Conservation (phyloP, 2,113 vertebrate species). For the Tauraco erythrolophus region DNA sequence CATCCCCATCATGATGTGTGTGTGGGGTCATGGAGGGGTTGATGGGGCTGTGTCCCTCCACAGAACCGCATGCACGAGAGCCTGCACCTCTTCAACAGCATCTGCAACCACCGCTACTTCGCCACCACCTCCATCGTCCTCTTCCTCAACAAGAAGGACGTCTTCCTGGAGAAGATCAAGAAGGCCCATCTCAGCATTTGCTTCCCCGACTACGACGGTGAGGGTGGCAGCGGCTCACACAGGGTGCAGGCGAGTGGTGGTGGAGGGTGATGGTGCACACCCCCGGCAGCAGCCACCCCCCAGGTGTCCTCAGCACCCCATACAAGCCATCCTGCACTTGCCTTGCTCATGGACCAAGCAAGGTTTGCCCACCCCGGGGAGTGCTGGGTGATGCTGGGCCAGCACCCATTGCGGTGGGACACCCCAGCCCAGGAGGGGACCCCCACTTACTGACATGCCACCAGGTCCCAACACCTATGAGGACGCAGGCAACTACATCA, state of each 20-base stretch:
- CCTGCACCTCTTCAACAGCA: slow-evolving; percentile 99
- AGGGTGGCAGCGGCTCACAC: background rate
- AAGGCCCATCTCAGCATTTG: slow-evolving; percentile 98
- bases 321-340: rapidly evolving
- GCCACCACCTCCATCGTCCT: slow-evolving; percentile 95
- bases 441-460: background rate
- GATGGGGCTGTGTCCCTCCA: background rate
- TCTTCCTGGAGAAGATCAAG: slow-evolving; percentile 96
- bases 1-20: rapidly evolving
- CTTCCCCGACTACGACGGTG: slow-evolving; percentile 97
- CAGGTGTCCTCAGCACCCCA: slow-evolving; percentile 33
- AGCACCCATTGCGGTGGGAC: background rate
- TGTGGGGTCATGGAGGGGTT: too few species aligned
- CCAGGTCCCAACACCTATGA: slow-evolving; percentile 94
- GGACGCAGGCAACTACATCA: slow-evolving; percentile 96
- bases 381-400: rapidly evolving
- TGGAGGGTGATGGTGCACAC: background rate
- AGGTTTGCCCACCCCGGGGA: background rate
- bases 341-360: background rate
- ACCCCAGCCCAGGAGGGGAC: background rate
- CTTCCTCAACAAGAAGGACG: slow-evolving; percentile 99
- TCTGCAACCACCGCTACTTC: slow-evolving; percentile 98
- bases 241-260: rapidly evolving
- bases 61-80: slow-evolving; percentile 99
- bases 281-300: background rate